Conservation (phyloP, 1,140 invertebrate species). For the Hycleus phaleratus region DNA sequence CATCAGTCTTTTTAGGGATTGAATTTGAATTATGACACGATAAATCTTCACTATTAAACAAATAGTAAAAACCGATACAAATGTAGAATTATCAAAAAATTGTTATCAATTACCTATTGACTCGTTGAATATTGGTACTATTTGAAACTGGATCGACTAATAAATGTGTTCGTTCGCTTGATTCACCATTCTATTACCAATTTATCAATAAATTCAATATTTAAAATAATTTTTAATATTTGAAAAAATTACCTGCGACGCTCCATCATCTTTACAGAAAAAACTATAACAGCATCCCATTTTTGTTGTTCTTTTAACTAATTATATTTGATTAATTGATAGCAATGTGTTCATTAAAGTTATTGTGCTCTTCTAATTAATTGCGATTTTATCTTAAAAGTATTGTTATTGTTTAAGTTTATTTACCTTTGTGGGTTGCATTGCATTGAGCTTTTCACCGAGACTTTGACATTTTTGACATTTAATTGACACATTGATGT, state of each 20-base stretch:
- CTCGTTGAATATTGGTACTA: slow-evolving; percentile 52
- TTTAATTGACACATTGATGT: too few relatives aligned
- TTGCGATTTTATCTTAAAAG: too few relatives aligned
- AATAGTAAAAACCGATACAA: slow-evolving; percentile 10
- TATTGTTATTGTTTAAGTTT: too few relatives aligned
- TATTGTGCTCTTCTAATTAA: too few relatives aligned
- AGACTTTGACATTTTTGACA: too few relatives aligned
- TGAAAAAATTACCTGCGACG: slow-evolving; percentile 32
- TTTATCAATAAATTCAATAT: background rate
- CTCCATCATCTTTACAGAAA: slow-evolving; percentile 38
- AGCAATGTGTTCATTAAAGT: too few relatives aligned
- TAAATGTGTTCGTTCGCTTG: slow-evolving; percentile 60
- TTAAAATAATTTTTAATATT: slow-evolving; percentile 4
- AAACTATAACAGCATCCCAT: slow-evolving; percentile 42
- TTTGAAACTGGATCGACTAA: slow-evolving; percentile 61
- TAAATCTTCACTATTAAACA: slow-evolving; percentile 54
- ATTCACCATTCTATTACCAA: slow-evolving; percentile 46
- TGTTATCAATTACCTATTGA: slow-evolving; percentile 44
- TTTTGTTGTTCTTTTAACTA: background rate
- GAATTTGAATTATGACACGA: slow-evolving; percentile 54
- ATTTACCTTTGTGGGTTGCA: too few relatives aligned
- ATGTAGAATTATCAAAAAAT: background rate
- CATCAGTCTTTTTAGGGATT: slow-evolving; percentile 72
- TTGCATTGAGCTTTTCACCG: too few relatives aligned
- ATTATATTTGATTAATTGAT: too few relatives aligned